Base-by-base conservation (phyloP, 2,888 invertebrate genomes). In the Marronus borbonicus region DNA sequence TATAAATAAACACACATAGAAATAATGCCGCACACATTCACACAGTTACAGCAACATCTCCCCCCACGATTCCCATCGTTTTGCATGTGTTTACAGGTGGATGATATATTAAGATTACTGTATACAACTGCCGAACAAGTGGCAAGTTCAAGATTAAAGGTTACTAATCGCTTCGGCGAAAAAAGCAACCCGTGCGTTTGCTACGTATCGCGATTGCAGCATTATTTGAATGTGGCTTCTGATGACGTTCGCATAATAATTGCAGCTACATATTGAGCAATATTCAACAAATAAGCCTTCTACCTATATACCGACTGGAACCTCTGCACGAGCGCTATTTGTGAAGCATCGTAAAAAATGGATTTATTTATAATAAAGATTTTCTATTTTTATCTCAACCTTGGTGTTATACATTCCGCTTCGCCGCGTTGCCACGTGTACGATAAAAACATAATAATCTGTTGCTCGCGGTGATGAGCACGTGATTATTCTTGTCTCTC, bases 341-440 rank as follows among this genome's bases (percentile, higher is more conserved):
- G 78, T 79, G 78, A 79, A 70, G 70, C 76, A 70, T 49, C 24
- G 75, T 75, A 77, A 86, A 86, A 87, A 87, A 85, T 85, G 84
- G 86, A 86, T 88, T 87, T 87, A 88, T 87, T 87, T 88, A 87
- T 88, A 88, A 87, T 87, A 87, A 87, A 87, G 87, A 86, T 87
- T 87, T 87, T 87, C 87, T 88, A 88, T 88, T 87, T 87, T 86
- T 86, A 86, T 85, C 86, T 81, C 86, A 87, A 87, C 87, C 87
- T 88, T 87, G 87, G 86, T 85, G 85, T 85, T 86, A 85, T 85
- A 86, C 87, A 86, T 87, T 86, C 86, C 86, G 83, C 80, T 81
- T 87, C 58, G 72, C 72, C 78, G 80, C 82, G 87, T 87, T 87
- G 88, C 87, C 87, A 85, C 85, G 83, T 83, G 83, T 62, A 81